These are phyloP conservation scores for Coelopa pilipes DNA, from an alignment of 2,888 invertebrate species.

Conservation along the genomic window DNA sequence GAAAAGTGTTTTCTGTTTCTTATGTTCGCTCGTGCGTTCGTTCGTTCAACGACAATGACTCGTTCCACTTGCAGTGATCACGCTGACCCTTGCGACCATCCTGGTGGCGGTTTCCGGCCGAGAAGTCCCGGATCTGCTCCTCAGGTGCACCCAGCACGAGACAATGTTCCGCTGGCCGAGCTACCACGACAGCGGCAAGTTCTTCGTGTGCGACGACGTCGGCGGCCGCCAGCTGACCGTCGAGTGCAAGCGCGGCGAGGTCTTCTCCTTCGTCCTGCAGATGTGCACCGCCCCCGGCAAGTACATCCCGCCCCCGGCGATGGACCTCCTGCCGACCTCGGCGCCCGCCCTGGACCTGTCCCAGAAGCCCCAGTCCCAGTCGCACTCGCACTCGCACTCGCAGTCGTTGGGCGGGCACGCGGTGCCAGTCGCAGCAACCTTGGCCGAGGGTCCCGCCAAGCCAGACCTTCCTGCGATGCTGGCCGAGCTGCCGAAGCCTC, in stretches of 20 bases:
- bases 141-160: conserved; percentile 58
- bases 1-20: too few relatives aligned
- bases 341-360: too few relatives aligned
- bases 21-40: too few relatives aligned
- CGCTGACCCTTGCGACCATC: conserved; percentile 51
- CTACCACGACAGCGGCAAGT: conserved; percentile 59
- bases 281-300: conserved; percentile 54
- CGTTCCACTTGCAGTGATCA: conserved; percentile 45
- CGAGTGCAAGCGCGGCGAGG: conserved; percentile 56
- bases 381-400: too few relatives aligned
- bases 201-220: conserved; percentile 55
- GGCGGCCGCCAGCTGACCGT: conserved; percentile 51
- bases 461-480: background rate
- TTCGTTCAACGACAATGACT: background rate
- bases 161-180: conserved; percentile 63
- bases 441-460: conserved; percentile 28
- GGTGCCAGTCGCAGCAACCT: too few relatives aligned
- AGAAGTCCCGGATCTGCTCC: conserved; percentile 51
- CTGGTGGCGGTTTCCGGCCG: conserved; percentile 50
- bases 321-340: conserved; percentile 55
- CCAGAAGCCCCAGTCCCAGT: too few relatives aligned
- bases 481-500: conserved; percentile 16
- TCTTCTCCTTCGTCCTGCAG: conserved; percentile 62
- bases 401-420: too few relatives aligned
- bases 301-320: conserved; percentile 58